Conservation (phyloP, 2,797 vertebrate species). For the Dermochelys coriacea region DNA sequence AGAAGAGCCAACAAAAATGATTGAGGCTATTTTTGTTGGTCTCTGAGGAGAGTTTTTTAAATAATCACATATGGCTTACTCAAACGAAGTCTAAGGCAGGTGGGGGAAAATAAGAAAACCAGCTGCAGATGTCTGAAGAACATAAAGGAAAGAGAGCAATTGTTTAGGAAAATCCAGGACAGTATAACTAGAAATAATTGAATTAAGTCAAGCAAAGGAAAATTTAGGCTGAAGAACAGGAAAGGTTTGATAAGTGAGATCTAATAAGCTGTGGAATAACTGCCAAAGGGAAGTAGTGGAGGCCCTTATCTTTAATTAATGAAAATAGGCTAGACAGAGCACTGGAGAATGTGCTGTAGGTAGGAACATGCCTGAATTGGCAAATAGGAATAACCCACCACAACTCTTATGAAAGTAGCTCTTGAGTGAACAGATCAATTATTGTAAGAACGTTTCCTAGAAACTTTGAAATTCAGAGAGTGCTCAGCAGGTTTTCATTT, state of each 20-base stretch:
- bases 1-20: not conserved
- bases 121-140: not conserved
- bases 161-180: constrained; percentile 26
- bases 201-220: constrained; percentile 22
- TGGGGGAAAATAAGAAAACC: too few species aligned
- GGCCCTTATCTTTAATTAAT: constrained; percentile 12
- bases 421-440: constrained; percentile 2
- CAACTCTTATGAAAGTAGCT: not conserved
- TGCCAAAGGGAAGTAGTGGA: not conserved
- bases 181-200: not conserved
- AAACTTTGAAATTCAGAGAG: not conserved
- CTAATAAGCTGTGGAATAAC: not conserved
- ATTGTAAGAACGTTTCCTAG: not conserved
- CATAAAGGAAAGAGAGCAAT: not conserved
- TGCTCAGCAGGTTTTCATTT: not conserved
- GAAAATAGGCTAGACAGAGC: not conserved
- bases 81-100: not conserved
- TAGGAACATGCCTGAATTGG: not conserved
- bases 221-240: not conserved
- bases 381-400: not conserved
- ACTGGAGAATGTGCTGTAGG: constrained; percentile 16
- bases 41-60: not conserved
- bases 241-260: not conserved
- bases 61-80: not conserved
- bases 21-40: not conserved